Conservation (phyloP, 1,140 invertebrate genomes). For the Drosophila baimaii region DNA sequence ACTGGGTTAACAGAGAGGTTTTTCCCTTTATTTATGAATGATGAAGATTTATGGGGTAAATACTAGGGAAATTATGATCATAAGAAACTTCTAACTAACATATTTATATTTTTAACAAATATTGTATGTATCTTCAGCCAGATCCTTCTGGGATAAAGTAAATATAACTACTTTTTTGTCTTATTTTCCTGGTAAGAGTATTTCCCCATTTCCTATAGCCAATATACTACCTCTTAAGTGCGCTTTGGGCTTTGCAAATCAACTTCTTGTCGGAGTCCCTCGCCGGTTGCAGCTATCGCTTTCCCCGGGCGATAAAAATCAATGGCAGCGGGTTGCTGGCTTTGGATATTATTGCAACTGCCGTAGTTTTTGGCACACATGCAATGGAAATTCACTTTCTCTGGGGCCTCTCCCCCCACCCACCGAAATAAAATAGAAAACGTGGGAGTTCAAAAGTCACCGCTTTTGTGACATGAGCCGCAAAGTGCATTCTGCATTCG, state of each 20-base stretch:
- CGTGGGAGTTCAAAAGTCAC: conserved; percentile 67
- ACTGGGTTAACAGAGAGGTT: conserved; percentile 1
- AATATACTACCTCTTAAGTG: neutral
- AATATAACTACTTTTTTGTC: neutral
- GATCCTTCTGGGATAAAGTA: too few relatives aligned
- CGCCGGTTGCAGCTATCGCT: conserved; percentile 14
- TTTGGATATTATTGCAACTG: conserved; percentile 40
- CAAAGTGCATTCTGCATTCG: conserved; percentile 39
- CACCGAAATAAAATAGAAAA: too few relatives aligned
- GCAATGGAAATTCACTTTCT: conserved; percentile 40
- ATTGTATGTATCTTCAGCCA: neutral
- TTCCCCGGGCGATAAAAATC: conserved; percentile 63
- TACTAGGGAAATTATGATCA: neutral
- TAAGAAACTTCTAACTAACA: too few relatives aligned
- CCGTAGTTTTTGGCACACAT: conserved; percentile 68
- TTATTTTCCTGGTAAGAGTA: neutral
- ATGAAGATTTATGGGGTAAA: too few relatives aligned
- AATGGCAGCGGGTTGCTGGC: conserved; percentile 59
- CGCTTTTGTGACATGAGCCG: conserved; percentile 44
- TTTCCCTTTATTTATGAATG: conserved; percentile 5
- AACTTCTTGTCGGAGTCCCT: conserved; percentile 43
- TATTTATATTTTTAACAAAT: too few relatives aligned
- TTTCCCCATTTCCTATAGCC: neutral
- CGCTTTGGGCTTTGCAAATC: conserved; percentile 43
- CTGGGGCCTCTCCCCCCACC: too few relatives aligned